A percentile compares a stretch with the other conserved stretches of the same genome.
These are phyloP conservation scores for Disparrhopalites patrizii DNA, from an alignment of 2,888 invertebrate species.

Conservation along the genomic window DNA sequence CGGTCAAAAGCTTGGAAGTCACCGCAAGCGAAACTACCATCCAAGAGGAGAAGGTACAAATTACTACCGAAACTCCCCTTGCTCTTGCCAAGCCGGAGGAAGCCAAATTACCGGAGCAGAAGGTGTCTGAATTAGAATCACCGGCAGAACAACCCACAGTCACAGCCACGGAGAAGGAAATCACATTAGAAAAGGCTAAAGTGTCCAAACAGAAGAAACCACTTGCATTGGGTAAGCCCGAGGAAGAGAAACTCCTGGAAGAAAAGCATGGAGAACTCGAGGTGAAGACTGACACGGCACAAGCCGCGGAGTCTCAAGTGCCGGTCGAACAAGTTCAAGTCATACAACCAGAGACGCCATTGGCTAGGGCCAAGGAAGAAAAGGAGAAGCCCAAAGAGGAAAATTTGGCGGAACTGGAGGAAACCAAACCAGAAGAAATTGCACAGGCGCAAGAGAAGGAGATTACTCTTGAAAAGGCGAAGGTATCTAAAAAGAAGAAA, in stretches of 20 bases:
- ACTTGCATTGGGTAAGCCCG: slow-evolving; percentile 22
- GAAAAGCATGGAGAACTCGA: slow-evolving; percentile 18
- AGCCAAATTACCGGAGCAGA: neutral
- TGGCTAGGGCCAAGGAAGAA: slow-evolving; percentile 11
- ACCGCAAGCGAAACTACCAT: slow-evolving; percentile 14
- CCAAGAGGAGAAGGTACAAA: slow-evolving; percentile 11
- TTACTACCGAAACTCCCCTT: slow-evolving; percentile 9
- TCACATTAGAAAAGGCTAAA: slow-evolving; percentile 23
- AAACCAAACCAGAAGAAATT: slow-evolving; percentile 3
- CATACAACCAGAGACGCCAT: neutral
- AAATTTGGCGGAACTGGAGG: slow-evolving; percentile 3
- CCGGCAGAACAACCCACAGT: slow-evolving; percentile 12
- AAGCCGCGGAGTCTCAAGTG: slow-evolving; percentile 2
- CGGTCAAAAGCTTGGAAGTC: neutral
- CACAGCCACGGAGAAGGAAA: slow-evolving; percentile 17
- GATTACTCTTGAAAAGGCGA: slow-evolving; percentile 15
- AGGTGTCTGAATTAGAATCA: neutral
- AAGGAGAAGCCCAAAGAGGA: slow-evolving; percentile 12
- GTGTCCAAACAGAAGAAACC: slow-evolving; percentile 17
- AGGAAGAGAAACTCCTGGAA: slow-evolving; percentile 31
- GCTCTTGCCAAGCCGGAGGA: slow-evolving; percentile 12
- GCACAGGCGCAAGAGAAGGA: slow-evolving; percentile 12
- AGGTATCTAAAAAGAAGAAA: slow-evolving; percentile 21
- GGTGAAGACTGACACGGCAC: neutral
- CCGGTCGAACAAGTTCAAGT: slow-evolving; percentile 18